These are phyloP conservation scores for Drosophila tristis DNA, from an alignment of 1,140 invertebrate species.

Conservation along the genomic window DNA sequence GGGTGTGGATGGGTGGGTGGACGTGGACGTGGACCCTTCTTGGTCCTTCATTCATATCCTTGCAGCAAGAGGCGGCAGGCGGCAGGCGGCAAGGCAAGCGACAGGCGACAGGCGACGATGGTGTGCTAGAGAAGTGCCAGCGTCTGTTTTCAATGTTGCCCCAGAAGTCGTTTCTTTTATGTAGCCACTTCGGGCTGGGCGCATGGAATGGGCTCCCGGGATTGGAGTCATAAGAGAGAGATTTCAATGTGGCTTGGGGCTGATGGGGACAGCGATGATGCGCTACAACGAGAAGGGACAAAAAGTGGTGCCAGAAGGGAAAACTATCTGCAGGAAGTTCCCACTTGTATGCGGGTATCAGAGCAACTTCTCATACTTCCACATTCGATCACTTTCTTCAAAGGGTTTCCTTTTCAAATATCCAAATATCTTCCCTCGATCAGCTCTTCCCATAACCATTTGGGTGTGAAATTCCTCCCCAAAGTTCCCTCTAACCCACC, in stretches of 20 bases:
- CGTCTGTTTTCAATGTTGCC: slow-evolving; percentile 82
- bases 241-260: background rate
- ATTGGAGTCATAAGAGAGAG: slow-evolving; percentile 20
- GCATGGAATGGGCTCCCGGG: slow-evolving; percentile 15
- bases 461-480: no score
- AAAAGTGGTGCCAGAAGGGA: background rate
- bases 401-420: no score
- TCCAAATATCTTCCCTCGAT: no score
- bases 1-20: no score
- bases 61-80: slow-evolving; percentile 39
- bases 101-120: slow-evolving; percentile 58
- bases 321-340: background rate
- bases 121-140: slow-evolving; percentile 75
- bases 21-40: slow-evolving; percentile 4
- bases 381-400: no score
- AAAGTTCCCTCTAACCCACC: no score
- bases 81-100: background rate
- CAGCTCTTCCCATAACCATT: no score
- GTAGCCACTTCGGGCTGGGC: slow-evolving; percentile 63
- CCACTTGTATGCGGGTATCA: no score
- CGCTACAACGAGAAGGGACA: slow-evolving; percentile 10
- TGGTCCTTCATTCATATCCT: slow-evolving; percentile 63
- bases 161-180: slow-evolving; percentile 75
- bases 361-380: no score
- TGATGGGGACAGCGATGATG: slow-evolving; percentile 1